Evolutionary conservation across 2,888 invertebrate genomes (phyloP).

Genomic region (Drosophila kanekoi): DNA sequence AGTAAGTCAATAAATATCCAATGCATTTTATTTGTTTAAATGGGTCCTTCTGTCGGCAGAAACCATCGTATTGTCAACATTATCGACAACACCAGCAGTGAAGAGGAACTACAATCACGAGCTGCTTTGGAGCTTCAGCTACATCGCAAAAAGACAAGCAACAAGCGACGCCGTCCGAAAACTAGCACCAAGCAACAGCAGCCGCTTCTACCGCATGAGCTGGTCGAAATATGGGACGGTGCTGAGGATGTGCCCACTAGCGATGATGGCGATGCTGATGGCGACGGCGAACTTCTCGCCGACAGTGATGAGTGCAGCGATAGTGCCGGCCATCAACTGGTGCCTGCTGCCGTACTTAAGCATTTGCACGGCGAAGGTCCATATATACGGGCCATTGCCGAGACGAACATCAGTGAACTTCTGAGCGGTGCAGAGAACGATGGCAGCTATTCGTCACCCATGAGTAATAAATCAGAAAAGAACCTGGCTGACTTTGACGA

Average conservation of each 20-base stretch:
- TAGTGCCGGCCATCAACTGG: conserved; percentile 82
- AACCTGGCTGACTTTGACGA: conserved; percentile 98
- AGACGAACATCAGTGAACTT: conserved; percentile 84
- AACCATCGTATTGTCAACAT: conserved; percentile 84
- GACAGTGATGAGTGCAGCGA: conserved; percentile 85
- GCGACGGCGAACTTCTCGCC: conserved; percentile 83
- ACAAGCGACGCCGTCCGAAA: conserved; percentile 84
- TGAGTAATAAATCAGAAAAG: conserved; percentile 97
- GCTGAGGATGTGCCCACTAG: conserved; percentile 85
- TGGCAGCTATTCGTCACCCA: conserved; percentile 96
- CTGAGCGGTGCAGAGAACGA: conserved; percentile 89
- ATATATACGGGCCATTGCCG: conserved; percentile 86
- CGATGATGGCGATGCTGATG: conserved; percentile 83
- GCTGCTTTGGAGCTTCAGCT: conserved; percentile 79
- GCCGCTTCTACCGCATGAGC: conserved; percentile 85
- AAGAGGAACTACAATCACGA: conserved; percentile 82
- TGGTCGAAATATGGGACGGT: conserved; percentile 87
- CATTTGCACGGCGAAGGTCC: conserved; percentile 86
- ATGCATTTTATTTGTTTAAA: background rate
- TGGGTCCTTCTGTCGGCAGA: conserved; percentile 47
- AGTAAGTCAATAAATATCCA: conserved; percentile 61
- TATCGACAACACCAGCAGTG: conserved; percentile 84
- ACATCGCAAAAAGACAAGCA: conserved; percentile 82
- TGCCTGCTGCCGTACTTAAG: conserved; percentile 84
- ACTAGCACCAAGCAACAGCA: conserved; percentile 75